phyloP scores from a whole-genome alignment of 2,888 invertebrate species.

The Rhamnusium bicolor region DNA sequence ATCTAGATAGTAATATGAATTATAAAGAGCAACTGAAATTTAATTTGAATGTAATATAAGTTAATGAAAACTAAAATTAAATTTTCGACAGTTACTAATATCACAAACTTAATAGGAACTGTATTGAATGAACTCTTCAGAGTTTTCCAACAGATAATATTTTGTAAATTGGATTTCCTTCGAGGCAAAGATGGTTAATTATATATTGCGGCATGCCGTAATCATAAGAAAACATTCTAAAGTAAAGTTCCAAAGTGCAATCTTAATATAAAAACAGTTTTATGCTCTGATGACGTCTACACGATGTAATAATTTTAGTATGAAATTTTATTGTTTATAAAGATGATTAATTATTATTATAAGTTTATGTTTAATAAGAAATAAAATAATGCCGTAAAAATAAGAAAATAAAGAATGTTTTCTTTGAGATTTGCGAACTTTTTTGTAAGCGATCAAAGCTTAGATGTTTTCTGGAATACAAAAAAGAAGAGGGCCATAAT shows the following conservation, averaged over 20 bases:
- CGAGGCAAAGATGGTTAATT: neutral
- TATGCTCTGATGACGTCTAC: slow-evolving; percentile 6
- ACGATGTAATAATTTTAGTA: neutral
- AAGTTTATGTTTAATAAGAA: too few relatives aligned
- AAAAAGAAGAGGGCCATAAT: too few relatives aligned
- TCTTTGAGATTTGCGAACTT: too few relatives aligned
- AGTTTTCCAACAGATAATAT: neutral
- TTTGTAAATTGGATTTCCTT: neutral
- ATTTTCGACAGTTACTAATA: neutral
- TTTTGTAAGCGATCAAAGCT: too few relatives aligned
- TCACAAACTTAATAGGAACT: neutral
- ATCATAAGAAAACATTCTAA: slow-evolving; percentile 27
- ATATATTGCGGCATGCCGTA: slow-evolving; percentile 1
- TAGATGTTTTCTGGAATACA: too few relatives aligned
- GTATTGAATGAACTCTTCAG: neutral
- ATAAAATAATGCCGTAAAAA: too few relatives aligned
- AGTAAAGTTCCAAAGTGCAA: slow-evolving; percentile 15
- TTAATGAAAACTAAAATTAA: neutral
- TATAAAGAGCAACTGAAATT: too few relatives aligned
- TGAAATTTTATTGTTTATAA: neutral
- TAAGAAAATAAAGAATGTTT: too few relatives aligned
- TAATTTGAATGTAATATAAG: too few relatives aligned
- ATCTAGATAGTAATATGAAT: too few relatives aligned
- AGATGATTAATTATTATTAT: neutral
- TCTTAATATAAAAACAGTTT: slow-evolving; percentile 18